phyloP scores from a whole-genome alignment of 2,888 invertebrate species.

The Synergus laeviventris region DNA sequence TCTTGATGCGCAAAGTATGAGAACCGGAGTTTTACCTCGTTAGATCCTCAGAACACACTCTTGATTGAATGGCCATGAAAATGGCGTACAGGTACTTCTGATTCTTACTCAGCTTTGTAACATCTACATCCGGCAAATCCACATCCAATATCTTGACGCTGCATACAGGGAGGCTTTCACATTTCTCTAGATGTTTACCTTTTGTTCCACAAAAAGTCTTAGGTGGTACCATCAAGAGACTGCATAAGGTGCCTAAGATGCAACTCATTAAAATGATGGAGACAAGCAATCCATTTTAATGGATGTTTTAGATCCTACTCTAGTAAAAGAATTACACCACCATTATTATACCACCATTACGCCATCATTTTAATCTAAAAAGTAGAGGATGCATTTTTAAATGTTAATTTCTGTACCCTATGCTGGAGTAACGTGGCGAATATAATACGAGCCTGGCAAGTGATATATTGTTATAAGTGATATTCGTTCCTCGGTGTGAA shows the following conservation, averaged over 20 bases:
- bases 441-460: no score
- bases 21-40: constrained; percentile 37
- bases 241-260: constrained; percentile 38
- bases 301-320: constrained; percentile 28
- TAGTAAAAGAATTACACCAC: constrained; percentile 39
- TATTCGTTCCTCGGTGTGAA: no score
- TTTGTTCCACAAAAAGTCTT: constrained; percentile 32
- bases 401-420: no score
- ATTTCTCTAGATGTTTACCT: constrained; percentile 21
- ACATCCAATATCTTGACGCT: constrained; percentile 21
- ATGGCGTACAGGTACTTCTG: constrained; percentile 22
- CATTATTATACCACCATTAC: no score
- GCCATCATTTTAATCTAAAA: no score
- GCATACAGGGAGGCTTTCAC: constrained; percentile 12
- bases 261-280: constrained; percentile 40
- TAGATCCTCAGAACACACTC: constrained; percentile 43
- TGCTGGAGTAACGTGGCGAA: no score
- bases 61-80: constrained; percentile 40
- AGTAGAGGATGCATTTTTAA: no score
- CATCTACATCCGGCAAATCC: constrained; percentile 23
- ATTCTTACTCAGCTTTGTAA: constrained; percentile 22
- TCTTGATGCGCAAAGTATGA: constrained; percentile 16
- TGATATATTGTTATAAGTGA: no score
- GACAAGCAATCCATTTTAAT: constrained; percentile 42
- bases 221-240: constrained; percentile 24